Conservation (phyloP, 2,113 vertebrate species). For the Psephotus haematonotus region DNA sequence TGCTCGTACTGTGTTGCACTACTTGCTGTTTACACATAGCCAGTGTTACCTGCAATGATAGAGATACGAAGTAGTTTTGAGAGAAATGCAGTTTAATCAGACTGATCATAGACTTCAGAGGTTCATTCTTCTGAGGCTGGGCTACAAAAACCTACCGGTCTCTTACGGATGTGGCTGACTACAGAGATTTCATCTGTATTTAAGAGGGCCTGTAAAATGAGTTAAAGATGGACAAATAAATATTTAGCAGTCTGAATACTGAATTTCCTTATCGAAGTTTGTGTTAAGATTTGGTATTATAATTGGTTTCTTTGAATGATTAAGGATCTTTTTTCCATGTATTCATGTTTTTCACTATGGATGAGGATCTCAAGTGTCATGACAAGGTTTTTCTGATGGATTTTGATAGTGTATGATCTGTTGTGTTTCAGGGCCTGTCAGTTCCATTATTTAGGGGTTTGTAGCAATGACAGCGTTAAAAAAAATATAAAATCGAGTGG, state of each 20-base stretch:
- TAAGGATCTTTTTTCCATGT: neutral
- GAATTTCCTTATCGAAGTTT: neutral
- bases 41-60: neutral
- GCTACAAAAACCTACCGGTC: neutral
- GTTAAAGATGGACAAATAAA: neutral
- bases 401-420: neutral
- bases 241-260: neutral
- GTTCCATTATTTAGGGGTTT: neutral
- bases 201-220: neutral
- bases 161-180: neutral
- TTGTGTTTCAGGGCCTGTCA: neutral
- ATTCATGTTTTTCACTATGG: neutral
- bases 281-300: neutral
- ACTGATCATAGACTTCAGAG: neutral
- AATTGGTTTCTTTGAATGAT: neutral
- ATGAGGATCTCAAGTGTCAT: neutral
- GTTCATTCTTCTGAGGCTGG: neutral
- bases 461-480: neutral
- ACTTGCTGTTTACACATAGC: neutral
- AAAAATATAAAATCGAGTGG: neutral
- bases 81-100: neutral
- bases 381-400: neutral
- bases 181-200: neutral
- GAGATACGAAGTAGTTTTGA: neutral
- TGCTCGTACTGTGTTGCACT: fast-evolving